phyloP scores from a whole-genome alignment of 2,888 invertebrate species.

The Zygogramma bicolorata region DNA sequence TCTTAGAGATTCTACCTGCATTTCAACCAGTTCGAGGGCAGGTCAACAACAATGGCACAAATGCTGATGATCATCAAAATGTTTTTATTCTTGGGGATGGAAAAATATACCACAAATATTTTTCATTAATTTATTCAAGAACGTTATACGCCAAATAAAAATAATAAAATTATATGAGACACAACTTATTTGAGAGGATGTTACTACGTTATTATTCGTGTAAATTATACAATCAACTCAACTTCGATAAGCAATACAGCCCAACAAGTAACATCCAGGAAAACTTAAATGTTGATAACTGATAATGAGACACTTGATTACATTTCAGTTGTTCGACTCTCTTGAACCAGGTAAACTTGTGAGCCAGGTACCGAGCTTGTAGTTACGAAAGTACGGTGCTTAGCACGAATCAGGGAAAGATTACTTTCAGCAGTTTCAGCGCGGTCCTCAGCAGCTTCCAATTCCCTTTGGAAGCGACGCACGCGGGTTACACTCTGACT shows the following conservation, averaged over 20 bases:
- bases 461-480: conserved; percentile 97
- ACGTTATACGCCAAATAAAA: conserved; percentile 3
- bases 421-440: conserved; percentile 96
- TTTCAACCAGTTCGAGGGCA: too few species aligned
- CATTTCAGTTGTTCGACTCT: conserved; percentile 72
- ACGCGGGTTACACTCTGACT: conserved; percentile 94
- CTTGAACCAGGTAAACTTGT: conserved; percentile 91
- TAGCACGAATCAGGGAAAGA: conserved; percentile 94
- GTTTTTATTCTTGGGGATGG: too few species aligned
- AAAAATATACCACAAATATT: too few species aligned
- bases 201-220: background rate
- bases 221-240: background rate
- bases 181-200: background rate
- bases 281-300: background rate
- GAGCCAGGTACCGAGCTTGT: conserved; percentile 93
- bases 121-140: background rate
- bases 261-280: background rate
- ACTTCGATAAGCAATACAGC: background rate
- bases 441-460: conserved; percentile 97
- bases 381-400: conserved; percentile 98
- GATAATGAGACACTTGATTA: conserved; percentile 47
- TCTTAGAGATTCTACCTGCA: too few species aligned
- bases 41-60: too few species aligned
- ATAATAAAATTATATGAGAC: background rate
- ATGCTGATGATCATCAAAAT: too few species aligned